Conservation (phyloP, 2,888 invertebrate genomes). For the Nomada flava region DNA sequence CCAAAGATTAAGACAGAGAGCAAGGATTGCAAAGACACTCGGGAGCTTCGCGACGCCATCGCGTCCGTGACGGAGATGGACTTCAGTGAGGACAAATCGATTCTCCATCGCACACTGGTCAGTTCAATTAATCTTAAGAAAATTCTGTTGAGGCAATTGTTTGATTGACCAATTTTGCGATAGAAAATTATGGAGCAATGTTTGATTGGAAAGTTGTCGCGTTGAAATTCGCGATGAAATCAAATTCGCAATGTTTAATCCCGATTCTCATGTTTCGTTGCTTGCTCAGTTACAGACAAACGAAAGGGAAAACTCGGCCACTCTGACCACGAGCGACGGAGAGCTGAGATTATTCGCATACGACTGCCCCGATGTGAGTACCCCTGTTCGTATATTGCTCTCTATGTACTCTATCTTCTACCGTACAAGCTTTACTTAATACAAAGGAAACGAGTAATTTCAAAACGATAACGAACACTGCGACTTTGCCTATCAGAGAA, state of each 20-base stretch:
- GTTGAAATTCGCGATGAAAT: no score
- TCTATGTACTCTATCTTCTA: conserved; percentile 37
- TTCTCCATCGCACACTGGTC: conserved; percentile 82
- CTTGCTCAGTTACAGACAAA: conserved; percentile 80
- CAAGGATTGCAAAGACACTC: conserved; percentile 78
- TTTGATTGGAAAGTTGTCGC: background rate
- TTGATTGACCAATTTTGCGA: background rate
- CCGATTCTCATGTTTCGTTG: background rate
- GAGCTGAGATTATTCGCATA: conserved; percentile 83
- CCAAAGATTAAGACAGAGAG: conserved; percentile 79
- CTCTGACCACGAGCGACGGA: conserved; percentile 82
- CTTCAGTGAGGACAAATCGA: conserved; percentile 82
- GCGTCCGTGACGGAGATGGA: conserved; percentile 82
- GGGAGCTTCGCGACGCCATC: conserved; percentile 81
- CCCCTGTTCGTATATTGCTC: conserved; percentile 59
- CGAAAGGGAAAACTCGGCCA: conserved; percentile 83
- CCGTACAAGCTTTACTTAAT: conserved; percentile 49
- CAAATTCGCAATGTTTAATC: no score
- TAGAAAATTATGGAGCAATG: no score
- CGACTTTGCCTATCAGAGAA: conserved; percentile 6
- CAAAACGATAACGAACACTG: conserved; percentile 31
- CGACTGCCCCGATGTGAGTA: conserved; percentile 83
- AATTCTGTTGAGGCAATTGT: background rate
- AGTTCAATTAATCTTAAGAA: conserved; percentile 40
- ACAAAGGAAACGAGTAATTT: conserved; percentile 25